Evolutionary conservation across 1,140 invertebrate species (phyloP), one percentile per base, ranked within the genome.

Genomic region (Macrotrachela quadricornifera): DNA sequence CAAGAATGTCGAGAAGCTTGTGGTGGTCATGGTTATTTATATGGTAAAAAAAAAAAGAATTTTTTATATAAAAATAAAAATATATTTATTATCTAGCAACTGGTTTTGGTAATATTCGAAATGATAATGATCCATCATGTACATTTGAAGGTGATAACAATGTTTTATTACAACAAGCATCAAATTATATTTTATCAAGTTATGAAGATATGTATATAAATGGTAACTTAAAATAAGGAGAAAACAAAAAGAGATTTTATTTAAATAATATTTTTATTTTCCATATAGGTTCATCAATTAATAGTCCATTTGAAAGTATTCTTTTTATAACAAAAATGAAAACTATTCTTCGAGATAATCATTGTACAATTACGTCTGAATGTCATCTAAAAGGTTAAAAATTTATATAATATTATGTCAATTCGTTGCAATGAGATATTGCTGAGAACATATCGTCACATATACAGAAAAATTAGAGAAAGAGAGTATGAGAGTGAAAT

Each of bases 101-200:
- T 54, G 75, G 83, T 59, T 69, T 91, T 44, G 81, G 82, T n/a
- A 78, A 82, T 55, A 69, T 91, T 45, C 76, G 84, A 52, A 79
- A 80, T 68, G 81, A 88, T 65, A 80, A 90, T 69, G 88, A 95
- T 71, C 81, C 85, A 0, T 85, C 83, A 59, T 81, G 80, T 58
- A 94, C 87, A 0, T 94, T 91, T 61, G 88, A 95, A 72, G 90
- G 88, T 6, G 88, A 95, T 67, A 91, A 90, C 70, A 88, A 88
- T 69, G 85, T 95, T 42, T 72, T 95, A 9, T 76, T 86, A 11
- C 88, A 94, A 64, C 90, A 95, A 74, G 79, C 85, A 0, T 84
- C 81, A 64, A 94, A 94, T 67, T 67, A 64, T 48, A 57, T 69
- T 0, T 50, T 69, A 14, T 55, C 57, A 11, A 17, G 9, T 15